Base-by-base conservation (phyloP, 2,797 vertebrate species). In the Chanos chanos region DNA sequence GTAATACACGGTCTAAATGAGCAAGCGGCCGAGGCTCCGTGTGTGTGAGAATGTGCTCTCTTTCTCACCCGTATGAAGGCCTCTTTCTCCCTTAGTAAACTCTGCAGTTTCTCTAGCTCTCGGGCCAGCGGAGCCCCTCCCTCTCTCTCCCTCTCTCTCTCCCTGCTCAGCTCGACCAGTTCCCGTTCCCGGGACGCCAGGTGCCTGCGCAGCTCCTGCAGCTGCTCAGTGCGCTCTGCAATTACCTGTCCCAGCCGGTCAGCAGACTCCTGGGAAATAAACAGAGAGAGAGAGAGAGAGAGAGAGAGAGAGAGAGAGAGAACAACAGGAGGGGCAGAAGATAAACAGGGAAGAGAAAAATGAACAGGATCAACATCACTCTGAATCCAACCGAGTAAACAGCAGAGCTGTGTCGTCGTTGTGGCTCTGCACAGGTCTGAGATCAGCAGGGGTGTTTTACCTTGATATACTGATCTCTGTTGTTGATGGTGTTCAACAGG, bases 391-490 rank as follows among this genome's bases (percentile, higher is more conserved):
- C n/a, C n/a, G n/a, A n/a, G n/a, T n/a, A n/a, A n/a, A n/a, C n/a
- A n/a, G n/a, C n/a, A n/a, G n/a, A n/a, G n/a, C n/a, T n/a, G n/a
- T 41, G 39, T 44, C 21, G 21, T 33, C 9, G 1, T 5, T 39
- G 12, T 12, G 10, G 8, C 21, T 15, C 41, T 18, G n/a, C 5
- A 36, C 41, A 31, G 10, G 36, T 50, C 6, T 37, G 24, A 45
- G 7, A 25, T 24, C 34, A 24, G 15, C 16, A 13, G 13, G 27
- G 24, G 9, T 16, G 5, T 9, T 47, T 5, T 69, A 92, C 89
- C 87, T 89, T 82, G 31, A 86, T 82, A 61, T 92, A 91, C 79
- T 91, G 92, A 74, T 96, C 92, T 77, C 90, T 92, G 77, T 84
- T 49, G 77, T 84, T 82, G 79, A 94, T 25, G 0, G 90, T 81